phyloP scores from a whole-genome alignment of 2,113 vertebrate genomes.

The Trinectes maculatus region DNA sequence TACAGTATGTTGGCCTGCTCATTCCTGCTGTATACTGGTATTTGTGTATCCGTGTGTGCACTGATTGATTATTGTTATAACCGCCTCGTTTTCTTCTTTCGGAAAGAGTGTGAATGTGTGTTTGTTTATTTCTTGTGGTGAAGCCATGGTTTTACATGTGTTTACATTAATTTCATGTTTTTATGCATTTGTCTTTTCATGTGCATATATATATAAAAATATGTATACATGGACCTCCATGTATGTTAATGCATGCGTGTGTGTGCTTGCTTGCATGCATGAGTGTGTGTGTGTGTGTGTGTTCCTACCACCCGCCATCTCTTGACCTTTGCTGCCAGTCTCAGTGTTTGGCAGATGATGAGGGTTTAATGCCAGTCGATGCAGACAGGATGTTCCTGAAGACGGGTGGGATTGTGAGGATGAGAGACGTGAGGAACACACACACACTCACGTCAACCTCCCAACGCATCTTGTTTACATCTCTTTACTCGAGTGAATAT shows the following conservation, averaged over 20 bases:
- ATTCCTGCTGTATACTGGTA: neutral
- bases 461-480: too few species aligned
- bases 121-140: neutral
- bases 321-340: constrained; percentile 57
- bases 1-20: too few species aligned
- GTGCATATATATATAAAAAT: too few species aligned
- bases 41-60: neutral
- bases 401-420: too few species aligned
- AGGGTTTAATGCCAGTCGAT: constrained; percentile 52
- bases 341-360: constrained; percentile 59
- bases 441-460: too few species aligned
- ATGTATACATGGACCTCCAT: neutral
- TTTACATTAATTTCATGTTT: too few species aligned
- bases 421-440: too few species aligned
- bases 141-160: neutral
- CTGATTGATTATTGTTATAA: neutral
- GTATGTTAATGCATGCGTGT: neutral
- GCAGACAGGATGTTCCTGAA: constrained; percentile 22
- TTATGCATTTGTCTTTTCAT: neutral
- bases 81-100: neutral
- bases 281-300: constrained; percentile 8
- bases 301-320: constrained; percentile 47
- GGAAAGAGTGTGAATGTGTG: neutral
- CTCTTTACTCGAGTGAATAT: too few species aligned
- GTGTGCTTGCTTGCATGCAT: neutral